phyloP scores from a whole-genome alignment of 2,888 invertebrate genomes.

The Teinopalpus imperialis region DNA sequence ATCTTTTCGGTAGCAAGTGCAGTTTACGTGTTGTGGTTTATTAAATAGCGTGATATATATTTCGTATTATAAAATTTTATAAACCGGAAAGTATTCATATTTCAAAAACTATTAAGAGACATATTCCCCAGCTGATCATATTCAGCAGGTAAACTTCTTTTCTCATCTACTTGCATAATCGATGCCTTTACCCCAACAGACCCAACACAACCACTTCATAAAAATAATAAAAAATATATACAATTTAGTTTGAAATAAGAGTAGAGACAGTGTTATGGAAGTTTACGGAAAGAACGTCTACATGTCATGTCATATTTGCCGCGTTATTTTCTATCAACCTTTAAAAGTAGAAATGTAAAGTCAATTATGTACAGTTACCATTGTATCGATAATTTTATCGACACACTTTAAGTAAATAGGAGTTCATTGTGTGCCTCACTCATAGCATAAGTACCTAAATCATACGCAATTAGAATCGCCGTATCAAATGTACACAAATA shows the following conservation, averaged over 20 bases:
- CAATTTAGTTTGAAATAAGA: slow-evolving; percentile 34
- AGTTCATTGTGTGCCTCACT: slow-evolving; percentile 23
- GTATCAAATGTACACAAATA: slow-evolving; percentile 5
- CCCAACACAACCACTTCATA: too few relatives aligned
- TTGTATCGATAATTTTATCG: slow-evolving; percentile 22
- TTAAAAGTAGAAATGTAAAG: slow-evolving; percentile 28
- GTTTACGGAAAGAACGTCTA: slow-evolving; percentile 31
- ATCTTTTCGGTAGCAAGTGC: too few relatives aligned
- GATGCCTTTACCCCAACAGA: slow-evolving; percentile 33
- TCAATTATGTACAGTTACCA: slow-evolving; percentile 21
- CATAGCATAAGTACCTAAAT: slow-evolving; percentile 9
- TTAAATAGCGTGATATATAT: too few relatives aligned
- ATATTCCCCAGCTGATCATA: too few relatives aligned
- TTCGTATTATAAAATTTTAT: too few relatives aligned
- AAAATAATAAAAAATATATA: too few relatives aligned
- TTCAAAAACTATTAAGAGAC: too few relatives aligned
- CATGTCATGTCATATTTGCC: slow-evolving; percentile 25
- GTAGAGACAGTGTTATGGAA: slow-evolving; percentile 33
- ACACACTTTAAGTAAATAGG: slow-evolving; percentile 18
- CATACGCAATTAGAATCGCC: slow-evolving; percentile 11
- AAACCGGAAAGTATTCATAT: too few relatives aligned
- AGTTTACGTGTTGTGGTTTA: too few relatives aligned
- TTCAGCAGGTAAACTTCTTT: not conserved
- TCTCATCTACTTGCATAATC: slow-evolving; percentile 31
- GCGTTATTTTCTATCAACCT: slow-evolving; percentile 4